Base-by-base conservation (phyloP, 2,797 vertebrate species). In the Semotilus atromaculatus region DNA sequence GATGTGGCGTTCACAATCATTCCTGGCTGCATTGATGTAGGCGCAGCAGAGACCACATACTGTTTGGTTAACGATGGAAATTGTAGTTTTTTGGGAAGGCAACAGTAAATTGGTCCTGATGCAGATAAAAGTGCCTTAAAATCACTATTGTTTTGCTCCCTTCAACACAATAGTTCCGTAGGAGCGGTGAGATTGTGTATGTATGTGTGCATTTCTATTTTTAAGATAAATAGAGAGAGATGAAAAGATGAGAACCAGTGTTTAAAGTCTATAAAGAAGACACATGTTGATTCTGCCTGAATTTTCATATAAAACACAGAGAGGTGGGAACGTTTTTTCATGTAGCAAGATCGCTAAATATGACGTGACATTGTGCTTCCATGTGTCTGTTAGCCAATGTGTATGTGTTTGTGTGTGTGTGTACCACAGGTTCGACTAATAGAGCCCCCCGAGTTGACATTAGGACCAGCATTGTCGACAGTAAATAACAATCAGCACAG, bases 401-500 rank as follows among this genome's bases (percentile, higher is more conserved):
- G 74, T 79, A 18, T 77, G 51, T 43, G 74, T 79, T 11, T 77
- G 51, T 48, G 45, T 16, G 23, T 70, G 38, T 64, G 58, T 29
- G 64, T 71, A 14, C 67, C 62, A 71, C 29, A 11, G 53, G 51
- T 29, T 67, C 58, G 19, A 85, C 80, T 85, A 86, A 86, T 70
- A 86, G 26, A 82, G 80, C 76, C 60, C 73, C 68, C 66, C 16
- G 16, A 36, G 51, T 16, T 77, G 75, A 85, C 75, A 83, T 78
- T 67, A 77, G 68, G 62, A 85, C 36, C 51, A 55, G 29, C 68
- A 81, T 84, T 73, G 67, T 48, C 16, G 18, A 19, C 62, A 85
- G 77, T 85, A 85, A 76, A 87, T 80, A 82, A 77, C 81, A 89
- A 87, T 86, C 85, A 83, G 72, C 26, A 31, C 43, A 83, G 75